These are phyloP conservation scores for Papilio machaon DNA, from an alignment of 1,140 invertebrate genomes.

Conservation along the genomic window DNA sequence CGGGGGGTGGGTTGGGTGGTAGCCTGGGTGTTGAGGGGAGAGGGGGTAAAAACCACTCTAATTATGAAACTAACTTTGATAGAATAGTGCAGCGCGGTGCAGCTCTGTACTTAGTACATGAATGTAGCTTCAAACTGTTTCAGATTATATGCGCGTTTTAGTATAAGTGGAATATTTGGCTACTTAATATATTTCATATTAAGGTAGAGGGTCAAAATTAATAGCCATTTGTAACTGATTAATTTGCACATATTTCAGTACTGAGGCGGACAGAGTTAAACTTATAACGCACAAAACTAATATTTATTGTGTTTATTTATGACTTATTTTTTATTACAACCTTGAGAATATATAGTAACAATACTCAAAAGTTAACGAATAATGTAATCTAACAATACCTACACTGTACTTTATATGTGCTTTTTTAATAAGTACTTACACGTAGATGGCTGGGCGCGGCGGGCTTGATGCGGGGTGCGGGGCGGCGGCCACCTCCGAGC, in stretches of 20 bases:
- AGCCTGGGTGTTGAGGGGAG: conserved; percentile 3
- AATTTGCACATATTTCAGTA: neutral
- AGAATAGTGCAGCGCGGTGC: conserved; percentile 19
- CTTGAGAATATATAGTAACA: too few relatives aligned
- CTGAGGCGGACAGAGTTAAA: conserved; percentile 33
- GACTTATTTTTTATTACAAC: too few relatives aligned
- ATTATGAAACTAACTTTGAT: conserved; percentile 41
- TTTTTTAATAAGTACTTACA: conserved; percentile 13
- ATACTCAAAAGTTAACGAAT: too few relatives aligned
- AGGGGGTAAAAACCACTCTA: conserved; percentile 46
- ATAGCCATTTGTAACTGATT: neutral
- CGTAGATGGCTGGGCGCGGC: neutral
- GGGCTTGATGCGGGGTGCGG: conserved; percentile 49
- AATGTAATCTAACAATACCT: too few relatives aligned
- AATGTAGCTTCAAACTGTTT: conserved; percentile 27
- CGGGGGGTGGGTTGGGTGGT: conserved; percentile 31
- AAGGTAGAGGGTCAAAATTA: neutral
- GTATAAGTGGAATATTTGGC: neutral
- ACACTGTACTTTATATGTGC: neutral
- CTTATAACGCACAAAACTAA: too few relatives aligned
- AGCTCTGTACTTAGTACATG: neutral
- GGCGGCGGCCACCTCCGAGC: conserved; percentile 63
- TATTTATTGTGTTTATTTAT: too few relatives aligned
- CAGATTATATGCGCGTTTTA: conserved; percentile 24
- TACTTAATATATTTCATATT: neutral